Evolutionary conservation across 2,888 invertebrate genomes (phyloP), one percentile per base, ranked within the genome.

Genomic region (Adelognathus sp.): DNA sequence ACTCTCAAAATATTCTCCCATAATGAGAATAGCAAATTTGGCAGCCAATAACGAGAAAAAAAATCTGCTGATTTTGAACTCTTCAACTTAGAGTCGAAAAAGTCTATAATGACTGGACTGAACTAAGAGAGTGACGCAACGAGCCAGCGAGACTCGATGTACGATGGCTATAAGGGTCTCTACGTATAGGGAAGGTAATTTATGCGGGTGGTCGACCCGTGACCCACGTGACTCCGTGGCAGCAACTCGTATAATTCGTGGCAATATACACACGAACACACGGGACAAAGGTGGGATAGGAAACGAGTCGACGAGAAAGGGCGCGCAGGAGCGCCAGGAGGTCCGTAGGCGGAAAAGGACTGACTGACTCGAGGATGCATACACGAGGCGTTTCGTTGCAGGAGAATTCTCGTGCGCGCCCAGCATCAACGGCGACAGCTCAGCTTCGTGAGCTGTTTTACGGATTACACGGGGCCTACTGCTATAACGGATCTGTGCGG

Each of bases 121-220:
- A n/a, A n/a, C n/a, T n/a, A n/a, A n/a, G n/a, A n/a, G n/a, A n/a
- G n/a, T n/a, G n/a, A n/a, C n/a, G n/a, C n/a, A n/a, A n/a, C n/a
- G n/a, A n/a, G n/a, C n/a, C n/a, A n/a, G n/a, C n/a, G n/a, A n/a
- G n/a, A n/a, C n/a, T n/a, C n/a, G n/a, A 66, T 70, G 4, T 50
- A 33, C 27, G 41, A 36, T 63, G 44, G 29, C 2, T 36, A 52
- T 39, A 71, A 74, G 69, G 72, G 61, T 71, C 18, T 41, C 18
- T 31, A 56, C 46, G 50, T 31, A 46, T 18, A 58, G 76, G 69
- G 77, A 71, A 66, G 46, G 67, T 74, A 79, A 79, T 79, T 79
- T 79, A 79, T 76, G 79, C 79, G 79, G 79, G 79, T 76, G 79
- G 79, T 75, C 79, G 79, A 76, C 75, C 79, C 79, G 79, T 76